Evolutionary conservation across 2,888 invertebrate genomes (phyloP), one percentile per base, ranked within the genome.

Genomic region (Amorpha juglandis): DNA sequence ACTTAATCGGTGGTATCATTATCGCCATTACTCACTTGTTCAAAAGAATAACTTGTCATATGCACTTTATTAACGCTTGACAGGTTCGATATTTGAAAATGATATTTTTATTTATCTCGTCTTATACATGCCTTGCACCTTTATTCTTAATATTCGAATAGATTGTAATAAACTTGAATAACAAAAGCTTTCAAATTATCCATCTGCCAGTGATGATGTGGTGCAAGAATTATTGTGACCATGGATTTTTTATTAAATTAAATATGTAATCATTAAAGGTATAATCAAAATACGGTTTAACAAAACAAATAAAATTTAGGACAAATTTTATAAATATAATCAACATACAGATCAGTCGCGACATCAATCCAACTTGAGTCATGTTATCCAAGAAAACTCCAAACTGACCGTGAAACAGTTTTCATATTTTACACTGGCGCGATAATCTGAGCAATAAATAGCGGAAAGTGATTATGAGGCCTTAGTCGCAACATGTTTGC

Each of bases 381-480:
- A 19, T 42, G 42, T 38, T 35, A 53, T 16, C 19, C 58, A 42
- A 53, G 53, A 53, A 52, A n/a, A 53, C 53, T 58, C 58, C 38
- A 12, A 38, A 42, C 12, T 42, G 58, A 42, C 58, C 58, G 58
- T 42, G 58, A 58, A 58, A 64, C 33, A 47, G 11, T 27, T 53
- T 55, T 64, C 45, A 53, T 64, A 45, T 45, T 64, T 53, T 58
- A 58, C 58, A 6, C 38, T 19, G 42, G 16, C 55, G 19, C 55
- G 42, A 38, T 58, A 58, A 58, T 58, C 58, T 19, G 42, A 1
- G 58, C 42, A 58, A 58, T 58, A 58, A 58, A 58, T 58, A 58
- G 42, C 19, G 38, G 19, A 42, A 58, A 58, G 58, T 58, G 58
- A 58, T 58, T 58, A 58, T 58, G 58, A 58, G 58, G 58, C 58